A percentile compares a stretch with the other conserved stretches of the same genome.
Conservation (phyloP, 2,113 vertebrate genomes). For the Cyrtonyx montezumae region DNA sequence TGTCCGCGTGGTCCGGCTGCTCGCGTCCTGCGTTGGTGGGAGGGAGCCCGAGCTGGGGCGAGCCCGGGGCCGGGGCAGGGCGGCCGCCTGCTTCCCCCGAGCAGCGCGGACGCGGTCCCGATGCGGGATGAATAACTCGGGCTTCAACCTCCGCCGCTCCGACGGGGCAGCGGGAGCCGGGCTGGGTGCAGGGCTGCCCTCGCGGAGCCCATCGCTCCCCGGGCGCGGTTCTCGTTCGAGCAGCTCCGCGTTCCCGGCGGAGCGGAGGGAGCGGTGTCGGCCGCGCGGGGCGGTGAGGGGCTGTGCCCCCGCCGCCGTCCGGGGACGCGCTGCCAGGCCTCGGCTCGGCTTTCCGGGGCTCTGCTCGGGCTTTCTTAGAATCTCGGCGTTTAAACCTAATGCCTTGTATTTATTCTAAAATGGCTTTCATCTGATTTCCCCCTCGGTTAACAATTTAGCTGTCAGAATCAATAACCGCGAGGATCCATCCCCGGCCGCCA, state of each 20-base stretch:
- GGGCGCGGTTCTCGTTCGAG: neutral
- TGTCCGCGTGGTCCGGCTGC: neutral
- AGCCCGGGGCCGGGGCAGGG: neutral
- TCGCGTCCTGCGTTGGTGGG: rapidly evolving
- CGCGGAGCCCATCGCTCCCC: too few relatives aligned
- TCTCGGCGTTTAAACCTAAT: conserved; percentile 67
- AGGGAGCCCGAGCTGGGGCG: rapidly evolving
- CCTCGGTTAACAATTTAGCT: conserved; percentile 80
- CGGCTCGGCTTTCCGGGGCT: neutral
- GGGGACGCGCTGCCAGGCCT: neutral
- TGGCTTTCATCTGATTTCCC: conserved; percentile 81
- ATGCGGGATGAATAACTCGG: rapidly evolving
- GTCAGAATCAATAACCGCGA: conserved; percentile 80
- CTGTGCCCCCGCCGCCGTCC: too few relatives aligned
- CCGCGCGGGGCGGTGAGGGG: too few relatives aligned
- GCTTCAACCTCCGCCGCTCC: rapidly evolving
- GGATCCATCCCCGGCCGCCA: conserved; percentile 72
- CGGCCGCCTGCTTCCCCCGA: rapidly evolving
- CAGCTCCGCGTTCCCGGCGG: neutral
- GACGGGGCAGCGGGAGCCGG: too few relatives aligned
- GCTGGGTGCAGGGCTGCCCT: too few relatives aligned
- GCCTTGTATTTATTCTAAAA: conserved; percentile 78
- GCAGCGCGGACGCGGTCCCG: rapidly evolving
- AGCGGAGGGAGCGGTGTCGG: neutral
- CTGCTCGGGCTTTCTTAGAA: conserved; percentile 56